Evolutionary conservation across 2,113 vertebrate species (phyloP).

Genomic region (Coptodon rendalli): DNA sequence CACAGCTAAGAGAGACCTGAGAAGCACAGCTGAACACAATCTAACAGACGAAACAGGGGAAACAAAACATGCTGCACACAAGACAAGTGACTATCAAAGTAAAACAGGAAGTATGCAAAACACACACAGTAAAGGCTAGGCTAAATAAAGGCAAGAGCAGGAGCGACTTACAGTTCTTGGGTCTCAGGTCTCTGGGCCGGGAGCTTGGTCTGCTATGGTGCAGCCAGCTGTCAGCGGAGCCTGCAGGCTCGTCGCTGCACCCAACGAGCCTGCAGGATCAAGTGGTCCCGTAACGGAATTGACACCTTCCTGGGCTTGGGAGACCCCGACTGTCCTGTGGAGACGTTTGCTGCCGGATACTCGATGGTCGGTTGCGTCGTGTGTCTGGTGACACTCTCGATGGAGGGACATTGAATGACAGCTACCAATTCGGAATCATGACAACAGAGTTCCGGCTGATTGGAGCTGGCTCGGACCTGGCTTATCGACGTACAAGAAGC

Average conservation of each 20-base stretch:
- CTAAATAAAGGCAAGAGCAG: neutral
- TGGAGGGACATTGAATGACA: neutral
- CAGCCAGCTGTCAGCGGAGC: accelerated
- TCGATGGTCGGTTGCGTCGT: neutral
- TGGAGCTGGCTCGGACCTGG: neutral
- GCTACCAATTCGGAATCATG: accelerated
- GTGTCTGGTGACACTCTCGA: neutral
- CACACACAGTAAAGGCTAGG: neutral
- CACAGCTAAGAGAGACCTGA: too few relatives aligned
- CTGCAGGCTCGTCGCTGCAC: neutral
- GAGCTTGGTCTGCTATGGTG: neutral
- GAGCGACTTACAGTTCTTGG: neutral
- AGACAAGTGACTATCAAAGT: neutral
- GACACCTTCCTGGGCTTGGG: neutral
- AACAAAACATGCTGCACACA: neutral
- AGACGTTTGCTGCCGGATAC: accelerated
- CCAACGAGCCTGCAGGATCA: accelerated
- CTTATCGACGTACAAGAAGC: neutral
- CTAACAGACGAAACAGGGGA: neutral
- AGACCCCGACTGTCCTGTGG: neutral
- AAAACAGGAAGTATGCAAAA: neutral
- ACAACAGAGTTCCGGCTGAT: neutral
- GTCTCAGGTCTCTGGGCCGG: neutral
- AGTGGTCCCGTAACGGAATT: neutral
- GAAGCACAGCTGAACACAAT: neutral